Base-by-base conservation (phyloP, 1,140 invertebrate species). In the Zaprionus capensis region DNA sequence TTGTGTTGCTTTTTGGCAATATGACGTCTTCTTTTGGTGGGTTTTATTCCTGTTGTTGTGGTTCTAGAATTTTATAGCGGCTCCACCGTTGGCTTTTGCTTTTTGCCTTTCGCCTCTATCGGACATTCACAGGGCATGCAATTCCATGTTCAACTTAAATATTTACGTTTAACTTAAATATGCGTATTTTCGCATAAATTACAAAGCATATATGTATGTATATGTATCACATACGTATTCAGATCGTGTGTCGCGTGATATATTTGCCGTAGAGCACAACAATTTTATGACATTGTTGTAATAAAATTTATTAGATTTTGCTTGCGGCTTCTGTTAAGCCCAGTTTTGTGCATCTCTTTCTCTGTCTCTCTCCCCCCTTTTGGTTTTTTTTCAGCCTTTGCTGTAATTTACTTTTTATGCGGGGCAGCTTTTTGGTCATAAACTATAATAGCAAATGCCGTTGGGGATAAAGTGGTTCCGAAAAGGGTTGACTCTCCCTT, bases 161-260 rank as follows among this genome's bases (percentile, higher is more conserved):
- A 88, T 86, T 86, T 86, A 88, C 83, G 88, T 86, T 80, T 72
- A 57, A 86, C 83, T 86, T 86, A 83, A 86, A 87, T 86, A 86
- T 86, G 80, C 83, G 80, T 73, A 88, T 83, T 75, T 83, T 86
- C 67, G 77, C 83, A 86, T 86, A 86, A 86, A 86, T 86, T 88
- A 88, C 83, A 80, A 65, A 88, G 80, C n/a, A 31, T 14, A 58
- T 14, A 55, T 24, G n/a, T 20, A 66, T 38, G 55, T 22, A 56
- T 65, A 81, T 77, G 76, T 81, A 66, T 24, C 46, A 53, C 73
- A 77, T 79, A 58, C 66, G 64, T 64, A 76, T 78, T 82, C 67
- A 63, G 66, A 80, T 82, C 77, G 83, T 83, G 70, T 55, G 28
- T 56, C 69, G 76, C 72, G 72, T 80, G 76, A 82, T 86, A 80